Evolutionary conservation across 2,113 vertebrate genomes (phyloP).

Genomic region (Mirounga angustirostris): DNA sequence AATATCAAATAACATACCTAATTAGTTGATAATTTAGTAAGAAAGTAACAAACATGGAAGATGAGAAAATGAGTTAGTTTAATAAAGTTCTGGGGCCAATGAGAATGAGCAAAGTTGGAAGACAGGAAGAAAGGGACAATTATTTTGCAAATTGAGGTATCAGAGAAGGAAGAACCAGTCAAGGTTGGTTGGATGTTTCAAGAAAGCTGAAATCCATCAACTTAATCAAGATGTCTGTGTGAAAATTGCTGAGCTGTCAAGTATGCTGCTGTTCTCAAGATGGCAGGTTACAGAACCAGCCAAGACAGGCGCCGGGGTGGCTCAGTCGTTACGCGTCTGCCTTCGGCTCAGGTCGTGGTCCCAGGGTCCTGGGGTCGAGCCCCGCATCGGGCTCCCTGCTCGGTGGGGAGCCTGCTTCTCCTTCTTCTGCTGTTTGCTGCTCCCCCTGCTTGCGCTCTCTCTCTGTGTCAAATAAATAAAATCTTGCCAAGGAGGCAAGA

Average conservation of each 20-base stretch:
- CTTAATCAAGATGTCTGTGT: neutral
- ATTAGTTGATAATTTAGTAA: conserved; percentile 26
- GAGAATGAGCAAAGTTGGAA: neutral
- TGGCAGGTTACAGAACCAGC: neutral
- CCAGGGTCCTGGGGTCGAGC: no score
- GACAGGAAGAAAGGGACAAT: neutral
- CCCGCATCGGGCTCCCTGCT: no score
- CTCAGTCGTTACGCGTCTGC: no score
- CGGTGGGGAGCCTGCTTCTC: no score
- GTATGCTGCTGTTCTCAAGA: neutral
- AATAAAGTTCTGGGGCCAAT: neutral
- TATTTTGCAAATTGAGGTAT: conserved; percentile 28
- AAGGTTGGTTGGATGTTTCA: neutral
- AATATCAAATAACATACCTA: neutral
- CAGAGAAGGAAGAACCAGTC: neutral
- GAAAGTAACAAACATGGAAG: neutral
- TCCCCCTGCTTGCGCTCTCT: no score
- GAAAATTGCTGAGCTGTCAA: neutral
- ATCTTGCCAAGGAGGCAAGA: neutral
- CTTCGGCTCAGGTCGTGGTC: no score
- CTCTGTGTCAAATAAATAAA: no score
- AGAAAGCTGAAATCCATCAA: neutral
- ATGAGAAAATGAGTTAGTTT: neutral
- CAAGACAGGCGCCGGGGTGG: neutral
- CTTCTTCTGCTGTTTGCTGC: no score